Evolutionary conservation across 1,140 invertebrate species (phyloP).

Genomic region (Sitodiplosis mosellana): DNA sequence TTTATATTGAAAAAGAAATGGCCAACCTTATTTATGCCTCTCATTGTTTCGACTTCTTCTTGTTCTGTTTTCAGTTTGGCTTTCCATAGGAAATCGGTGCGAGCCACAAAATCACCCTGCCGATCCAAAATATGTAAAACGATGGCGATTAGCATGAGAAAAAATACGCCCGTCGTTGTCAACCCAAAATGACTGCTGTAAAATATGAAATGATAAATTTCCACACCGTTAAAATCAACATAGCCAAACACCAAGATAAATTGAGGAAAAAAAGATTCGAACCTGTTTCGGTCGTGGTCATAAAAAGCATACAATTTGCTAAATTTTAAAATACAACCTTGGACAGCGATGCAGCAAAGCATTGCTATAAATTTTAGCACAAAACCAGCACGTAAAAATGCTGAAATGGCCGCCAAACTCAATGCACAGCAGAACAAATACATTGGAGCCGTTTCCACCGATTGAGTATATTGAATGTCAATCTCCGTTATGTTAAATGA

Average conservation of each 20-base stretch:
- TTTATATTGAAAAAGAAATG: too few relatives aligned
- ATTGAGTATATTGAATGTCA: not conserved
- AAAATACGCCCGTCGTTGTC: constrained; percentile 40
- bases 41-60: constrained; percentile 85
- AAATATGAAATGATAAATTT: not conserved
- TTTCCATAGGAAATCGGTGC: constrained; percentile 85
- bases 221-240: too few relatives aligned
- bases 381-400: constrained; percentile 68
- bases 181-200: constrained; percentile 25
- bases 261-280: too few relatives aligned
- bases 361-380: constrained; percentile 63
- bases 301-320: constrained; percentile 29
- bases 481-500: too few relatives aligned
- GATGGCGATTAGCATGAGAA: constrained; percentile 38
- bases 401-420: constrained; percentile 55
- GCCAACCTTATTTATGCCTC: constrained; percentile 73
- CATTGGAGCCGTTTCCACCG: constrained; percentile 23
- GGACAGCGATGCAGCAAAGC: constrained; percentile 41
- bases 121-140: constrained; percentile 63
- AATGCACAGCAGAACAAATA: constrained; percentile 64
- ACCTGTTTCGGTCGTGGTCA: too few relatives aligned
- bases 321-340: constrained; percentile 41
- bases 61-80: constrained; percentile 80
- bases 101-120: constrained; percentile 68
- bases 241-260: too few relatives aligned